These are phyloP conservation scores for Halcyon badia DNA, from an alignment of 2,797 vertebrate genomes.

Conservation along the genomic window DNA sequence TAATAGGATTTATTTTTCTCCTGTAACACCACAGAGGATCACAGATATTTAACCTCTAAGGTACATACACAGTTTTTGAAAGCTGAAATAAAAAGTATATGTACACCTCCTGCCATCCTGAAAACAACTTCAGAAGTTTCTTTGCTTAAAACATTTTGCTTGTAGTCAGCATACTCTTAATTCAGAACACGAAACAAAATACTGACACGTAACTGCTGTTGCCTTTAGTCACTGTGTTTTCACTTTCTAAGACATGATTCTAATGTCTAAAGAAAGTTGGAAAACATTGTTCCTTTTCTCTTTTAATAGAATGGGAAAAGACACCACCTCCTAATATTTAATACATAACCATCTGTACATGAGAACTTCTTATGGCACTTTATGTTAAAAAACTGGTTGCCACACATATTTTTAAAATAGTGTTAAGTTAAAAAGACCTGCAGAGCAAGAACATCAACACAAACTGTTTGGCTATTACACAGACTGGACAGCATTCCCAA, in stretches of 20 bases:
- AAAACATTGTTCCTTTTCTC: neutral
- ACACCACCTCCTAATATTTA: neutral
- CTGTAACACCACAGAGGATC: neutral
- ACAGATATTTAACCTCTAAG: neutral
- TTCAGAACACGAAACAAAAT: neutral
- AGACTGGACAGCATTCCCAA: neutral
- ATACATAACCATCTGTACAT: neutral
- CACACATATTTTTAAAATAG: neutral
- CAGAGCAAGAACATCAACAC: neutral
- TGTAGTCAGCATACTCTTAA: neutral
- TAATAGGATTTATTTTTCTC: conserved; percentile 43
- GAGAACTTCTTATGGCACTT: neutral
- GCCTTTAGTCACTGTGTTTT: neutral
- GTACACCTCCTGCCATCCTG: neutral
- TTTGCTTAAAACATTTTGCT: neutral
- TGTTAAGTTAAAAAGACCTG: neutral
- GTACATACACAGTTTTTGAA: neutral
- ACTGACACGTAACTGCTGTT: neutral
- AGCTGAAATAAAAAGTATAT: neutral
- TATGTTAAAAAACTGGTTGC: neutral
- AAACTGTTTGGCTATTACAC: neutral
- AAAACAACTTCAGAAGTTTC: neutral
- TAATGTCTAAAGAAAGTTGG: neutral
- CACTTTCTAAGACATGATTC: neutral
- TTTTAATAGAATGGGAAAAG: neutral